phyloP scores from a whole-genome alignment of 2,888 invertebrate species.

The Osedax fenrisi region DNA sequence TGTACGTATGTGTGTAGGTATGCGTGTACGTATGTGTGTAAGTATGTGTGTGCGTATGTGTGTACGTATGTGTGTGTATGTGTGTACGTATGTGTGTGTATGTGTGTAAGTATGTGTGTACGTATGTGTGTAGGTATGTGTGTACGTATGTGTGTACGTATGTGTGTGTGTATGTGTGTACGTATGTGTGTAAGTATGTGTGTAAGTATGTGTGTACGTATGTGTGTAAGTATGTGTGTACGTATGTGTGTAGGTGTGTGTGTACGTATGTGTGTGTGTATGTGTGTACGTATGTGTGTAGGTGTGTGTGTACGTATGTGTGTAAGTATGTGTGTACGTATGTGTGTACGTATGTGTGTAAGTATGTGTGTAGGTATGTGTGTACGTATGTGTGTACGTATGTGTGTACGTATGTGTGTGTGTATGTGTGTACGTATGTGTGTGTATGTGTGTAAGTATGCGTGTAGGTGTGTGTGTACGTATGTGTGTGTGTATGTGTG shows the following conservation, averaged over 20 bases:
- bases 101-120: slow-evolving; percentile 23
- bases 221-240: too few relatives aligned
- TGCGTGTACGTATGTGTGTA: slow-evolving; percentile 21
- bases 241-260: too few relatives aligned
- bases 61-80: slow-evolving; percentile 23
- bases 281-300: slow-evolving; percentile 17
- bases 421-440: slow-evolving; percentile 5
- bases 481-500: slow-evolving; percentile 9
- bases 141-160: slow-evolving; percentile 21
- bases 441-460: background rate
- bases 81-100: slow-evolving; percentile 28
- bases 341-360: background rate
- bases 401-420: background rate
- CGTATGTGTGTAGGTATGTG: too few relatives aligned
- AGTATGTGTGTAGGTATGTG: too few relatives aligned
- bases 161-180: slow-evolving; percentile 21
- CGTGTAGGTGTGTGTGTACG: slow-evolving; percentile 4
- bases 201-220: too few relatives aligned
- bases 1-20: background rate
- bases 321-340: background rate
- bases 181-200: too few relatives aligned
- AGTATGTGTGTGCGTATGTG: too few relatives aligned
- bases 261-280: too few relatives aligned
- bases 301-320: too few relatives aligned
- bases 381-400: background rate